A percentile compares a stretch with the other conserved stretches of the same genome.
Evolutionary conservation across 2,888 invertebrate species (phyloP).

Genomic region (Eupsilia transversa): DNA sequence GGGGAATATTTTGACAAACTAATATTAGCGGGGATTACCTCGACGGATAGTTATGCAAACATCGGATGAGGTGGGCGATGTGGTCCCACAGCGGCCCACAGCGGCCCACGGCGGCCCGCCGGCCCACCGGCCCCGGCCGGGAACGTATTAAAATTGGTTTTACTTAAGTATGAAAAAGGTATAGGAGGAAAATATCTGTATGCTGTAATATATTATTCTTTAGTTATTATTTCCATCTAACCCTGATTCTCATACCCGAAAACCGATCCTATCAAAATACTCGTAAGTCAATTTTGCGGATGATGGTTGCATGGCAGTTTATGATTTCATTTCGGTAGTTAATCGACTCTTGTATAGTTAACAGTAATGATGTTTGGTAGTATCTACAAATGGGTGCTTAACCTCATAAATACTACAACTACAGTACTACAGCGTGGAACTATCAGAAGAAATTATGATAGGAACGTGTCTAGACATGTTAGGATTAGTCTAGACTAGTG

Average conservation of each 20-base stretch:
- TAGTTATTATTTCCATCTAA: constrained; percentile 41
- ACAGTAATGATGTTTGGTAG: not conserved
- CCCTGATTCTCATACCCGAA: constrained; percentile 41
- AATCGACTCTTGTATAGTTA: not conserved
- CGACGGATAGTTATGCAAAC: constrained; percentile 69
- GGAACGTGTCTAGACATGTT: constrained; percentile 40
- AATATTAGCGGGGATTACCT: constrained; percentile 72
- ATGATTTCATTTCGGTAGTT: not conserved
- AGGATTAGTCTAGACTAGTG: constrained; percentile 20
- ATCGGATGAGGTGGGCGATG: constrained; percentile 39
- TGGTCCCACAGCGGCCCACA: constrained; percentile 3
- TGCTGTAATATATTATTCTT: constrained; percentile 45
- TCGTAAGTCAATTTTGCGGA: constrained; percentile 29
- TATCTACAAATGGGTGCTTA: constrained; percentile 1
- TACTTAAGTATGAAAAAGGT: constrained; percentile 61
- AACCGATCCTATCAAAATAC: constrained; percentile 48
- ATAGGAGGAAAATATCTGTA: constrained; percentile 44
- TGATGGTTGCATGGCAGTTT: not conserved
- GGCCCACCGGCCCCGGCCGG: not conserved
- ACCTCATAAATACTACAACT: constrained; percentile 5
- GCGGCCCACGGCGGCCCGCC: not conserved
- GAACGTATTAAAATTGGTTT: constrained; percentile 45
- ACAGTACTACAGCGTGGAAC: not conserved
- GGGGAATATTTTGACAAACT: constrained; percentile 74
- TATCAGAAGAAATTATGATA: constrained; percentile 13